A percentile compares a stretch with the other conserved stretches of the same genome.
Evolutionary conservation across 2,113 vertebrate genomes (phyloP).

Genomic region (Neolamprologus toae): DNA sequence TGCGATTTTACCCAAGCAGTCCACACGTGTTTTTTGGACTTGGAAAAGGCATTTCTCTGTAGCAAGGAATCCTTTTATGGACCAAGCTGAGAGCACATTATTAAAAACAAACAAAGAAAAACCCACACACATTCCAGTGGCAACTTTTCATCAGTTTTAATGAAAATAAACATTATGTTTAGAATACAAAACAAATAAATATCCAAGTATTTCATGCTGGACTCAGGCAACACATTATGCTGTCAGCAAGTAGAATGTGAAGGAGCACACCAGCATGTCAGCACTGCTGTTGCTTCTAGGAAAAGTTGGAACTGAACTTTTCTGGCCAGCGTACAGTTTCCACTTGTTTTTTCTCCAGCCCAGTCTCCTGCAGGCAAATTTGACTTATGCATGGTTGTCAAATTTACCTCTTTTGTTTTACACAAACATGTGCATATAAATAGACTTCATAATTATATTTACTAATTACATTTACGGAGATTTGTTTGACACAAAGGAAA

Average conservation of each 20-base stretch:
- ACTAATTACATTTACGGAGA: not conserved
- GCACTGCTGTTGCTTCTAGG: not conserved
- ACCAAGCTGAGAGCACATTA: not conserved
- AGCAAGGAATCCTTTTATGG: not conserved
- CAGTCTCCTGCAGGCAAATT: not conserved
- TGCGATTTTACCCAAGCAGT: not conserved
- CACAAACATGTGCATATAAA: not conserved
- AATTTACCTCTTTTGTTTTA: not conserved
- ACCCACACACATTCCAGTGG: not conserved
- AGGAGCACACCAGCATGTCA: not conserved
- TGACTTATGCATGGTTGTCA: not conserved
- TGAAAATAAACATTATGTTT: slow-evolving; percentile 45
- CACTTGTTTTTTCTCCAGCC: not conserved
- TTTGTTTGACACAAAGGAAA: not conserved
- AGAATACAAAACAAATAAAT: slow-evolving; percentile 52
- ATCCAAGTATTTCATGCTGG: not conserved
- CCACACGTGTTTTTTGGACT: not conserved
- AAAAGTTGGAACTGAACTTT: not conserved
- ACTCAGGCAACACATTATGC: not conserved
- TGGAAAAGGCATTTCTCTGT: not conserved
- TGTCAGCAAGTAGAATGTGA: not conserved
- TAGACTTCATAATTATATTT: not conserved
- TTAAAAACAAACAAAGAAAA: not conserved
- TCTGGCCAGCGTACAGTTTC: not conserved
- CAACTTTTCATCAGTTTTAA: slow-evolving; percentile 36